Conservation (phyloP, 2,797 vertebrate genomes). For the Philypnodon macrostomus region DNA sequence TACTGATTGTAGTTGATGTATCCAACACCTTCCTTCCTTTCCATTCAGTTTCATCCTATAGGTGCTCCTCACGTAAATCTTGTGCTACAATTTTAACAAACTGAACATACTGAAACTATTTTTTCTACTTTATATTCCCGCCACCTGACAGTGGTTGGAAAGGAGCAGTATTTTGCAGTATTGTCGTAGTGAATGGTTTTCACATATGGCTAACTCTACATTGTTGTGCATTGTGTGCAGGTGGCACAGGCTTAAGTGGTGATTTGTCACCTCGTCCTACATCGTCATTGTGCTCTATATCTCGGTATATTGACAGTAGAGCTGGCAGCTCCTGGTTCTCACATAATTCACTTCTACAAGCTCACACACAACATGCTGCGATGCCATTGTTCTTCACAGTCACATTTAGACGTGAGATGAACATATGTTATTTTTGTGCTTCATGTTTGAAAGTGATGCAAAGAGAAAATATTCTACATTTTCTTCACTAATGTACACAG, state of each 20-base stretch:
- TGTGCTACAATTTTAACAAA: not conserved
- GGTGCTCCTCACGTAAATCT: not conserved
- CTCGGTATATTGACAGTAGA: constrained; percentile 40
- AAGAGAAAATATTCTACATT: constrained; percentile 1
- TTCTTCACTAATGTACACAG: constrained; percentile 1
- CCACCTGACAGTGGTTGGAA: constrained; percentile 20
- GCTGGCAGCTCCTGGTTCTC: constrained; percentile 38
- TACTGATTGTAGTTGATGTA: too few species aligned
- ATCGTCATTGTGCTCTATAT: constrained; percentile 43
- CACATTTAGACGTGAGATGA: not conserved
- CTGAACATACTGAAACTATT: not conserved
- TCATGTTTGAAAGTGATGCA: constrained; percentile 3
- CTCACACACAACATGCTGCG: constrained; percentile 26
- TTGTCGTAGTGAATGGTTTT: constrained; percentile 26
- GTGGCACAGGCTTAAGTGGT: constrained; percentile 60
- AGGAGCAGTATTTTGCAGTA: constrained; percentile 19
- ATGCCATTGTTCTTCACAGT: constrained; percentile 5
- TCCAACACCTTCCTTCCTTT: not conserved
- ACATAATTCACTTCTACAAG: constrained; percentile 31
- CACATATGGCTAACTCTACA: constrained; percentile 44
- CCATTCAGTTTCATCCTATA: not conserved
- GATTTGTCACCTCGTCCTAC: constrained; percentile 66
- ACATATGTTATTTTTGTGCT: constrained; percentile 3
- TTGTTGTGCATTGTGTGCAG: constrained; percentile 59
- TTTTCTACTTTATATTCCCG: constrained; percentile 18